Percentiles rank a stretch among this genome's conserved stretches.
Evolutionary conservation across 2,113 vertebrate genomes (phyloP).

Genomic region (Epinephelus cyanopodus): DNA sequence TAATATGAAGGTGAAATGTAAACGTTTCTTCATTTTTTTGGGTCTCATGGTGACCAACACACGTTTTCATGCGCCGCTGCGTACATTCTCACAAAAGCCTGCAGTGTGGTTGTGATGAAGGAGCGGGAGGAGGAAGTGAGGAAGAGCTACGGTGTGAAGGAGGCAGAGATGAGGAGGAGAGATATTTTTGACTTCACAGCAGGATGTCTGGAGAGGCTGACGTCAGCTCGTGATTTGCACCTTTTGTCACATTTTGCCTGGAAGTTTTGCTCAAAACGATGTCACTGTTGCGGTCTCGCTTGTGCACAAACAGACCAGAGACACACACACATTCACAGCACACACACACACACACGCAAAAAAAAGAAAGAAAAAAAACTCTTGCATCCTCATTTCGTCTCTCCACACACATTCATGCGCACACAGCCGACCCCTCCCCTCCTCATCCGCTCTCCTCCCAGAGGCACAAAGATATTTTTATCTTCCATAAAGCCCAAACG

Average conservation of each 20-base stretch:
- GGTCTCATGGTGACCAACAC: background rate
- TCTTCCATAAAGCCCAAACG: conserved; percentile 65
- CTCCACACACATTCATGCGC: conserved; percentile 15
- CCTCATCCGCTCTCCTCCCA: conserved; percentile 59
- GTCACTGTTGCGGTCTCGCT: background rate
- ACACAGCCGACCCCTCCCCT: conserved; percentile 40
- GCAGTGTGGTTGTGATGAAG: conserved; percentile 18
- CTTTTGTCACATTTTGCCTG: conserved; percentile 39
- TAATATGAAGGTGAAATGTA: background rate
- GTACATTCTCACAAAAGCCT: background rate
- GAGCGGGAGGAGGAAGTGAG: conserved; percentile 14
- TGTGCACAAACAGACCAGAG: background rate
- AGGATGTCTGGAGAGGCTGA: conserved; percentile 42
- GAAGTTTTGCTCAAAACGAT: conserved; percentile 11
- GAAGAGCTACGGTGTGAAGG: conserved; percentile 8
- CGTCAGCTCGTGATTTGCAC: conserved; percentile 41
- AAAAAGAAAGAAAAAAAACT: background rate
- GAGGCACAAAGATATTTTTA: conserved; percentile 80
- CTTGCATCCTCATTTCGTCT: conserved; percentile 33
- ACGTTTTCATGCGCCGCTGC: background rate
- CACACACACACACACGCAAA: background rate
- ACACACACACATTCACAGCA: background rate
- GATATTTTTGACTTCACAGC: conserved; percentile 65
- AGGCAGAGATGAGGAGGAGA: conserved; percentile 27
- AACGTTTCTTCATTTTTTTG: background rate